These are phyloP conservation scores for Grammatotria lemairii DNA, from an alignment of 2,113 vertebrate genomes.

Conservation along the genomic window DNA sequence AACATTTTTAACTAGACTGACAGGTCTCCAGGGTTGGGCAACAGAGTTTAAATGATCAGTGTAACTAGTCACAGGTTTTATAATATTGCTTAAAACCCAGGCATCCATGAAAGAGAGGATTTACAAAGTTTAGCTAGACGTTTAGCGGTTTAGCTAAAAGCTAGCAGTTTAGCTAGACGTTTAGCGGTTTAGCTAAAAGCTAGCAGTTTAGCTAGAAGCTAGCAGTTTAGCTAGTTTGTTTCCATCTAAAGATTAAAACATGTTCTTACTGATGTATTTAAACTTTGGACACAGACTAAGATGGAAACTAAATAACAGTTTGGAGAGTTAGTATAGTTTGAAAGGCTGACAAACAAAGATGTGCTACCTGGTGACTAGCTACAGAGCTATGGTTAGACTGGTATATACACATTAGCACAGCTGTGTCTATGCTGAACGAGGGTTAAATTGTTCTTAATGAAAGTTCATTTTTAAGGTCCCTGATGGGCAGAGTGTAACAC, in stretches of 20 bases:
- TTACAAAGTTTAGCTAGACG: neutral
- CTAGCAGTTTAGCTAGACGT: neutral
- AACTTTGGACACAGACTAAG: neutral
- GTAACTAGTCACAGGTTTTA: neutral
- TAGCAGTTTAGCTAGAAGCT: neutral
- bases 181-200: neutral
- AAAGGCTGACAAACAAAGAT: neutral
- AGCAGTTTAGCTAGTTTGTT: neutral
- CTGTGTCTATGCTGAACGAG: accelerated
- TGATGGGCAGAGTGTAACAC: neutral
- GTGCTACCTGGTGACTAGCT: neutral
- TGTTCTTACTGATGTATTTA: too few relatives aligned
- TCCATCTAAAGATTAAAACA: neutral
- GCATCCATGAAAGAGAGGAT: neutral
- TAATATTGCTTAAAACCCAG: neutral
- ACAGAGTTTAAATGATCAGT: neutral
- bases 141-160: neutral
- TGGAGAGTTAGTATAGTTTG: neutral
- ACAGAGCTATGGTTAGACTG: neutral
- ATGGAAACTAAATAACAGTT: neutral
- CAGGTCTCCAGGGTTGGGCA: neutral
- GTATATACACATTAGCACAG: neutral
- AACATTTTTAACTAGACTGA: neutral
- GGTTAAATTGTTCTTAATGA: neutral
- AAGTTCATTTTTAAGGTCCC: neutral